Conservation (phyloP, 2,888 invertebrate species). For the Drosophila ustulata region DNA sequence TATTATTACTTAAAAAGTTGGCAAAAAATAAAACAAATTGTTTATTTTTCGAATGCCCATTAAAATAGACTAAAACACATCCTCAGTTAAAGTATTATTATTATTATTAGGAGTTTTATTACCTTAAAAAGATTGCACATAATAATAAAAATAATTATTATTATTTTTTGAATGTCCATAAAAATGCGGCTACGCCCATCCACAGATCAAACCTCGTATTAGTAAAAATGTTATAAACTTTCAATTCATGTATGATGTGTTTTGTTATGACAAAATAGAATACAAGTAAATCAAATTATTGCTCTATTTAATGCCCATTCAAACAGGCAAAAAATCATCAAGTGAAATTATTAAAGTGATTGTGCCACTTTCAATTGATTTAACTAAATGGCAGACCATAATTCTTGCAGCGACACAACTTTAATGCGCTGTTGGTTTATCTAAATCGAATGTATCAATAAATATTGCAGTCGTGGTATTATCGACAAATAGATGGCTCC, state of each 20-base stretch:
- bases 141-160: neutral
- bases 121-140: too few species aligned
- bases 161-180: neutral
- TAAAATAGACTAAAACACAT: too few species aligned
- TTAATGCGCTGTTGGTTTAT: neutral
- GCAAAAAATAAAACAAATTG: too few species aligned
- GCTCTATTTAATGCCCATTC: neutral
- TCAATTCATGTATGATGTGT: neutral
- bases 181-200: neutral
- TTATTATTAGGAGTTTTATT: too few species aligned
- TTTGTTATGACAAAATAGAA: too few species aligned
- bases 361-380: neutral
- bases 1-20: too few species aligned
- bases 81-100: too few species aligned
- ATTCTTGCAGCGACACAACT: constrained; percentile 2
- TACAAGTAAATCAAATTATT: too few species aligned
- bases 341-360: neutral
- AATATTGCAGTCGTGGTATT: constrained; percentile 33
- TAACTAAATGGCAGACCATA: neutral
- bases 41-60: too few species aligned
- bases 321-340: neutral
- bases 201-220: neutral
- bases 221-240: neutral
- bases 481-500: constrained; percentile 62
- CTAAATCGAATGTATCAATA: constrained; percentile 38